phyloP scores from a whole-genome alignment of 2,113 vertebrate genomes.

The Periophthalmodon schlosseri region DNA sequence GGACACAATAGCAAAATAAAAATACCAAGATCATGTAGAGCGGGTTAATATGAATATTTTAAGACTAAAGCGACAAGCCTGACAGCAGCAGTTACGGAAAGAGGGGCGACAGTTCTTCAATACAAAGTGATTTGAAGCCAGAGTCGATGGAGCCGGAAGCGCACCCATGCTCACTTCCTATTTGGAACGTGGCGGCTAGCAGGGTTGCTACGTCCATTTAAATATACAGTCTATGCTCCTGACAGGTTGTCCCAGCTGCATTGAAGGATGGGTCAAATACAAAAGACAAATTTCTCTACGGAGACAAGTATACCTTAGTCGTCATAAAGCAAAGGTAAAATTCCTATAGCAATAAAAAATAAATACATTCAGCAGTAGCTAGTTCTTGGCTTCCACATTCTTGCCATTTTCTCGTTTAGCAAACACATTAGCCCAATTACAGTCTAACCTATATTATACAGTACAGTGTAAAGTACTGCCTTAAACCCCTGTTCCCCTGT shows the following conservation, averaged over 20 bases:
- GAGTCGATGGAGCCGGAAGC: too few relatives aligned
- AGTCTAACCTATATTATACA: conserved; percentile 25
- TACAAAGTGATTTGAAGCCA: too few relatives aligned
- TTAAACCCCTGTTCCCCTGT: conserved; percentile 17
- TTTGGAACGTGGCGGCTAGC: too few relatives aligned
- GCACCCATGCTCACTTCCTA: too few relatives aligned
- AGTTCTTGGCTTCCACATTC: conserved; percentile 7
- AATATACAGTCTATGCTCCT: background rate
- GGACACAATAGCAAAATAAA: too few relatives aligned
- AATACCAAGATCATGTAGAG: too few relatives aligned
- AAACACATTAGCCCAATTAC: conserved; percentile 31
- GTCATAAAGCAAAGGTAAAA: conserved; percentile 13
- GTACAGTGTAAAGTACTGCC: conserved; percentile 18
- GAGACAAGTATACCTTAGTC: background rate
- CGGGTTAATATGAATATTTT: too few relatives aligned
- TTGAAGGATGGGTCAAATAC: background rate
- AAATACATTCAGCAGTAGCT: conserved; percentile 14
- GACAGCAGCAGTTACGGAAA: too few relatives aligned
- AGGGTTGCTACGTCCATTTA: too few relatives aligned
- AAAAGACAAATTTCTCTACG: background rate
- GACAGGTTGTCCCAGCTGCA: background rate
- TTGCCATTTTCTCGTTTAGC: conserved; percentile 6
- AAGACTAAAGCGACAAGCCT: too few relatives aligned
- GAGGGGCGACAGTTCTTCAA: too few relatives aligned
- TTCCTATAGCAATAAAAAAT: background rate